Percentiles rank a stretch among this genome's conserved stretches.
These are phyloP conservation scores for Melieria omissa DNA, from an alignment of 2,888 invertebrate genomes.

Conservation along the genomic window DNA sequence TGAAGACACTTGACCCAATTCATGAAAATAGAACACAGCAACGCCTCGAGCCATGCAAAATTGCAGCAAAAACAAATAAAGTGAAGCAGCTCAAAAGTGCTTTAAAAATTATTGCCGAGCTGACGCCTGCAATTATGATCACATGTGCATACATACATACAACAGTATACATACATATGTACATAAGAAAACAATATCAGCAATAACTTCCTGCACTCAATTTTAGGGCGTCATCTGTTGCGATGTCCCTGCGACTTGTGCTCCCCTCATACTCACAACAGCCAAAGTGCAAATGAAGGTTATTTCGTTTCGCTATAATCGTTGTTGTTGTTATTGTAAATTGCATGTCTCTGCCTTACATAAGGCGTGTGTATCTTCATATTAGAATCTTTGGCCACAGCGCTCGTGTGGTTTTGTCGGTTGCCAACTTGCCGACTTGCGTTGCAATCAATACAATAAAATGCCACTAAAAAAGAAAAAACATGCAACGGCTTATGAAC, in stretches of 20 bases:
- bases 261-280: background rate
- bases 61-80: background rate
- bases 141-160: background rate
- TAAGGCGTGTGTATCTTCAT: background rate
- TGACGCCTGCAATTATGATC: background rate
- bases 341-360: no score
- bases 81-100: background rate
- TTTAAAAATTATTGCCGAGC: background rate
- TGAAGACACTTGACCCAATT: constrained; percentile 23
- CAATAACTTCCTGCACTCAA: background rate
- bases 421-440: background rate
- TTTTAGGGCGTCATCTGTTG: constrained; percentile 22
- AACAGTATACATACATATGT: background rate
- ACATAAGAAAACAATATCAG: background rate
- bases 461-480: background rate
- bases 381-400: background rate
- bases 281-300: background rate
- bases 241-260: background rate
- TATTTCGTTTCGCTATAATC: background rate
- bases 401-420: constrained; percentile 14
- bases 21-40: constrained; percentile 2
- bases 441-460: constrained; percentile 1
- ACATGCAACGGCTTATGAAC: background rate
- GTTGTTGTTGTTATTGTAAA: constrained; percentile 9
- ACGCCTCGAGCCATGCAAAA: constrained; percentile 6